These are phyloP conservation scores for Oncorhynchus kisutch DNA, from an alignment of 2,113 vertebrate genomes.

Conservation along the genomic window DNA sequence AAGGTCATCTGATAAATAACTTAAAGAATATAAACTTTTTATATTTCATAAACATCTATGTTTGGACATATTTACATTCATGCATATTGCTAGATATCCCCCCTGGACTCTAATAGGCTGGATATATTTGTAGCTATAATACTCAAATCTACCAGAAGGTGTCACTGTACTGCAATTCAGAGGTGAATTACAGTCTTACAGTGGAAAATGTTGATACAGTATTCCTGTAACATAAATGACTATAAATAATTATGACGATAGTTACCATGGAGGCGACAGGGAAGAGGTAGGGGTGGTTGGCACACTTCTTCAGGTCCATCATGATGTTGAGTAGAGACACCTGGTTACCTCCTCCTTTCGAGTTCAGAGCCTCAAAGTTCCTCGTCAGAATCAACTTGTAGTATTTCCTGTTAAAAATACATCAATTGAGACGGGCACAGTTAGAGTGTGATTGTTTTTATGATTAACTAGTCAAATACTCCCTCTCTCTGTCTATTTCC, in stretches of 20 bases:
- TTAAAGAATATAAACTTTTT: too few species aligned
- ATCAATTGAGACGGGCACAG: not conserved
- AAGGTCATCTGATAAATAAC: too few species aligned
- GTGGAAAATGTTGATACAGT: too few species aligned
- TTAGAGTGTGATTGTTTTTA: not conserved
- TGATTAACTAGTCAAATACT: not conserved
- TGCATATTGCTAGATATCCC: too few species aligned
- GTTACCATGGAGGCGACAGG: slow-evolving; percentile 90
- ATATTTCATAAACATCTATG: too few species aligned
- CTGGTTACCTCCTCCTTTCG: slow-evolving; percentile 92
- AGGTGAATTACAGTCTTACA: not conserved
- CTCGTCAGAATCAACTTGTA: slow-evolving; percentile 94
- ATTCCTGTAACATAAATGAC: too few species aligned
- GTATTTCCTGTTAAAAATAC: slow-evolving; percentile 82
- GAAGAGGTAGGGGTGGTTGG: slow-evolving; percentile 97
- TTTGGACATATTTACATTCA: too few species aligned
- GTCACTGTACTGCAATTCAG: slow-evolving; percentile 19
- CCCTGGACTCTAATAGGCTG: too few species aligned
- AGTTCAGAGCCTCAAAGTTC: slow-evolving; percentile 95
- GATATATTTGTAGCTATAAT: not conserved
- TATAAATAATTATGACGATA: too few species aligned
- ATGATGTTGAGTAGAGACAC: slow-evolving; percentile 96
- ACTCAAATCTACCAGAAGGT: slow-evolving; percentile 35
- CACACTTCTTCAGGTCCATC: slow-evolving; percentile 98
- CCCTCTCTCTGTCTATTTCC: too few species aligned